phyloP scores from a whole-genome alignment of 2,888 invertebrate species.

The Tachina fera region DNA sequence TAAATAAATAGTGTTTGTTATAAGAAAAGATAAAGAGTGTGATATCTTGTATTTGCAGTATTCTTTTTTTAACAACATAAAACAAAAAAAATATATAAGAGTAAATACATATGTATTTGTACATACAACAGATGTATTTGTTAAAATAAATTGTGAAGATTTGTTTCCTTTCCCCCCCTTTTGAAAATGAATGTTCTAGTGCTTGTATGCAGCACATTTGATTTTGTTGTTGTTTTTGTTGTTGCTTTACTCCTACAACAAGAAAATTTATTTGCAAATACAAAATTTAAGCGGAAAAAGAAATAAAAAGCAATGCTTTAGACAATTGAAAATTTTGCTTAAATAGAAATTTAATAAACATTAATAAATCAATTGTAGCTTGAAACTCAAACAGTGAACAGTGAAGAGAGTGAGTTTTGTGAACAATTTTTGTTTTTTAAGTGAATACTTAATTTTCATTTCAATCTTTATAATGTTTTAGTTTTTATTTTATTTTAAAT shows the following conservation, averaged over 20 bases:
- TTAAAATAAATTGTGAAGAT: slow-evolving; percentile 6
- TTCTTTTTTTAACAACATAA: slow-evolving; percentile 2
- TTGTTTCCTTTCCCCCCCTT: slow-evolving; percentile 9
- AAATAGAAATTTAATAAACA: slow-evolving; percentile 57
- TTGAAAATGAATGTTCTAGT: slow-evolving; percentile 35
- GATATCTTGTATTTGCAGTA: slow-evolving; percentile 2
- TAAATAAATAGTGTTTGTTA: background rate
- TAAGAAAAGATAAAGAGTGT: background rate
- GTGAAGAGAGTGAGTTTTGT: background rate
- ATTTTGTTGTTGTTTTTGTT: background rate
- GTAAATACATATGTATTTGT: background rate
- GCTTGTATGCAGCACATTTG: slow-evolving; percentile 10
- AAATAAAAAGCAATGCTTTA: slow-evolving; percentile 26
- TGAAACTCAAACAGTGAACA: slow-evolving; percentile 52
- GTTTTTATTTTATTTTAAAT: too few species aligned
- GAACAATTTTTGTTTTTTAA: background rate
- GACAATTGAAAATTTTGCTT: slow-evolving; percentile 47
- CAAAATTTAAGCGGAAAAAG: slow-evolving; percentile 9
- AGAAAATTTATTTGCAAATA: slow-evolving; percentile 40
- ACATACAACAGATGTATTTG: background rate
- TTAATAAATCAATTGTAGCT: slow-evolving; percentile 59
- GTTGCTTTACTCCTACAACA: background rate
- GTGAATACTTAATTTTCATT: background rate
- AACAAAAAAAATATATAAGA: too few species aligned
- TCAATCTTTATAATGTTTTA: background rate